A percentile compares a stretch with the other conserved stretches of the same genome.
Evolutionary conservation across 2,113 vertebrate species (phyloP).

Genomic region (Patagioenas fasciata): DNA sequence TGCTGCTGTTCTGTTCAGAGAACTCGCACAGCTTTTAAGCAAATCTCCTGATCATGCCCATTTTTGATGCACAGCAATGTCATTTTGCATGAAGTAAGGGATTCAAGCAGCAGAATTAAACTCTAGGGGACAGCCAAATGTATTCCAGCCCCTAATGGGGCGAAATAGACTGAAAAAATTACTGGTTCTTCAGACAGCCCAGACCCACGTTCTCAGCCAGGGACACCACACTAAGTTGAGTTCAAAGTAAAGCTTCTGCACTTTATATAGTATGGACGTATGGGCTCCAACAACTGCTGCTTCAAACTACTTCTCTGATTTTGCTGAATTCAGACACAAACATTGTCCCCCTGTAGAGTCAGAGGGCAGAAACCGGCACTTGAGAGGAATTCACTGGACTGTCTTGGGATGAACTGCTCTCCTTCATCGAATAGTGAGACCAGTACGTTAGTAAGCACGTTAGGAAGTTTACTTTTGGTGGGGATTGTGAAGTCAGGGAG

Average conservation of each 20-base stretch:
- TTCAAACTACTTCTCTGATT: not conserved
- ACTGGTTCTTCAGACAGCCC: not conserved
- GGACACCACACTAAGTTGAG: not conserved
- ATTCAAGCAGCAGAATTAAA: not conserved
- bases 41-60: not conserved
- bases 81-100: not conserved
- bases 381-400: accelerated
- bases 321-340: not conserved
- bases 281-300: not conserved
- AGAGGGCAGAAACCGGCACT: not conserved
- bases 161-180: not conserved
- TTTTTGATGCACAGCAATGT: not conserved
- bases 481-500: not conserved
- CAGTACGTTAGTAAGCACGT: too few species aligned
- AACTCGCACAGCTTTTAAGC: not conserved
- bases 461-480: not conserved
- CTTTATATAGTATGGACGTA: not conserved
- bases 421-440: not conserved
- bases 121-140: not conserved
- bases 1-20: not conserved
- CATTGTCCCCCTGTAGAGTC: not conserved
- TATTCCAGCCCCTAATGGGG: too few species aligned
- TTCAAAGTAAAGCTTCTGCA: not conserved
- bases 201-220: not conserved
- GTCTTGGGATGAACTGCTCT: too few species aligned